Conservation (phyloP, 2,113 vertebrate genomes). For the Cephalopterus ornatus region DNA sequence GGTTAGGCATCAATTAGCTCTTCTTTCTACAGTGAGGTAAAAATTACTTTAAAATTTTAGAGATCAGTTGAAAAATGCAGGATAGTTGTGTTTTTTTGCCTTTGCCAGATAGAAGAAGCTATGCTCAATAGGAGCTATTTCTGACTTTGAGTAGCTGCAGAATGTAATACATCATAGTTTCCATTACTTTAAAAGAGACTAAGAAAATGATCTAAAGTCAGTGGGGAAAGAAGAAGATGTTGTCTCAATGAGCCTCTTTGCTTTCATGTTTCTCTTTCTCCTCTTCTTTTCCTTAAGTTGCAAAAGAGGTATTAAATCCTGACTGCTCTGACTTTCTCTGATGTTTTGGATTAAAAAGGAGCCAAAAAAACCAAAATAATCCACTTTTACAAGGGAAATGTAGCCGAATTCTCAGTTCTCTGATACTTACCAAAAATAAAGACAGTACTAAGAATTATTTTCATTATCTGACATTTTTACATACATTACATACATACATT, state of each 20-base stretch:
- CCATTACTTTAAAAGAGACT: background rate
- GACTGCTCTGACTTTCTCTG: background rate
- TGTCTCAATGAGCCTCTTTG: background rate
- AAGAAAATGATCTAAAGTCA: background rate
- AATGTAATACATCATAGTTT: background rate
- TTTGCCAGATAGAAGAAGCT: background rate
- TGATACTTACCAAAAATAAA: background rate
- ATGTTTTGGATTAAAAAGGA: background rate
- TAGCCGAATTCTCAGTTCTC: background rate
- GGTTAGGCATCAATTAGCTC: background rate
- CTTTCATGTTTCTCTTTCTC: background rate
- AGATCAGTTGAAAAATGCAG: background rate
- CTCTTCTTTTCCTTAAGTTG: background rate
- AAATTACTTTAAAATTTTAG: background rate
- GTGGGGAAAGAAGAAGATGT: background rate
- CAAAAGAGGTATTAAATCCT: background rate
- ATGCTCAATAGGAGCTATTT: background rate
- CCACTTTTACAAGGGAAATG: fast-evolving
- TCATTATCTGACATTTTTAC: background rate
- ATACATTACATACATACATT: too few relatives aligned
- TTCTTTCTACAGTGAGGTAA: background rate
- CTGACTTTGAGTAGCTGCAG: background rate
- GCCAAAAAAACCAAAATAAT: background rate
- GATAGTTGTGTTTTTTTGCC: background rate
- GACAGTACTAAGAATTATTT: background rate